Conservation (phyloP, 2,113 vertebrate species). For the Psittacula cyanocephala region DNA sequence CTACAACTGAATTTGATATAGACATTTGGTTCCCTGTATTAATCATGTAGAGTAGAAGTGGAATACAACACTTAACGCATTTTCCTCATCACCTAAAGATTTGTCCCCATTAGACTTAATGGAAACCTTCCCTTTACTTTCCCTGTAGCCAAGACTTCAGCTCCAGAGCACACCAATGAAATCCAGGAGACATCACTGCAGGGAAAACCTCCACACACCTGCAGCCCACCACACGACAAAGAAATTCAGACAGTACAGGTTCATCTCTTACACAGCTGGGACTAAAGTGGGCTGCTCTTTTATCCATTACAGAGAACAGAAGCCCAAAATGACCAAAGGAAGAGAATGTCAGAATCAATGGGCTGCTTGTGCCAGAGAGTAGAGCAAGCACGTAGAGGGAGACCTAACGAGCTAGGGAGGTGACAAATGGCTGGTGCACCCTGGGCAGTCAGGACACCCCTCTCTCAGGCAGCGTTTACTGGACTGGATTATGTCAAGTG, state of each 20-base stretch:
- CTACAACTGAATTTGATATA: conserved; percentile 71
- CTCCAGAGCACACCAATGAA: background rate
- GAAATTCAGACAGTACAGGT: background rate
- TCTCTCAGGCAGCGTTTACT: background rate
- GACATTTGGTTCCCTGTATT: conserved; percentile 67
- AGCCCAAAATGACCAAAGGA: background rate
- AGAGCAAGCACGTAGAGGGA: background rate
- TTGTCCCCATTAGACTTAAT: background rate
- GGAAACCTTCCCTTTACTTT: conserved; percentile 7
- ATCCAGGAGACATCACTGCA: background rate
- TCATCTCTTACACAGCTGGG: background rate
- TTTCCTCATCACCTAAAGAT: conserved; percentile 24
- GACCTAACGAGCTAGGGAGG: background rate
- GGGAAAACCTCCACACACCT: background rate
- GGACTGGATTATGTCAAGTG: background rate
- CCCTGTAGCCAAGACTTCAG: background rate
- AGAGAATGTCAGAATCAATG: background rate
- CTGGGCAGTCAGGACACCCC: background rate
- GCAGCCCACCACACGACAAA: background rate
- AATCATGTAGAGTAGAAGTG: conserved; percentile 64
- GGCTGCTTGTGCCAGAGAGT: background rate
- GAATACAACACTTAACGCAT: conserved; percentile 20
- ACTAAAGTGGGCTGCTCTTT: background rate
- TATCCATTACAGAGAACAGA: background rate
- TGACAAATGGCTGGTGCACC: background rate